phyloP scores from a whole-genome alignment of 2,888 invertebrate species.

The Eupithecia subumbrata region DNA sequence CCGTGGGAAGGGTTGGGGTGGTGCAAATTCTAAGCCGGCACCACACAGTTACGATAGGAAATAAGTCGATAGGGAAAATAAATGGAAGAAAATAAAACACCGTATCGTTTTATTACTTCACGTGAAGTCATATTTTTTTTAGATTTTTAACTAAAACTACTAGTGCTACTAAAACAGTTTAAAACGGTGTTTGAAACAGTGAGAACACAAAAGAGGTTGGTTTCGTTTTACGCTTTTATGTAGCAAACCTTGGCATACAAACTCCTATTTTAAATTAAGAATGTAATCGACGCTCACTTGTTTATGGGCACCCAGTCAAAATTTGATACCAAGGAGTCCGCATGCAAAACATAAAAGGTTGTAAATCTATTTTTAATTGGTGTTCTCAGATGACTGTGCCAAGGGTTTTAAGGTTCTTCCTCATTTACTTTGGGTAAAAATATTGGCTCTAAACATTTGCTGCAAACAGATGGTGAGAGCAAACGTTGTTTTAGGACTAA shows the following conservation, averaged over 20 bases:
- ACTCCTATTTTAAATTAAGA: neutral
- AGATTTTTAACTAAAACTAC: too few relatives aligned
- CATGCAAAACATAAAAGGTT: constrained; percentile 1
- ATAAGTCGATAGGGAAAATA: neutral
- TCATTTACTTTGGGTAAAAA: constrained; percentile 23
- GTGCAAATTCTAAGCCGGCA: too few relatives aligned
- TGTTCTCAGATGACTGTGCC: neutral
- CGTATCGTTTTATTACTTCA: neutral
- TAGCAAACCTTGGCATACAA: neutral
- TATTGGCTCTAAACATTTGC: constrained; percentile 27
- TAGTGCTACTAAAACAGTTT: too few relatives aligned
- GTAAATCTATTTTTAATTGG: constrained; percentile 19
- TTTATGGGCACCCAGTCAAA: neutral
- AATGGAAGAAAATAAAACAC: neutral
- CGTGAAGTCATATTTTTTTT: too few relatives aligned
- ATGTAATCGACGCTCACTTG: constrained; percentile 1
- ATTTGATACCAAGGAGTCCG: neutral
- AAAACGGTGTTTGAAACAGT: neutral
- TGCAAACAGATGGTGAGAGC: constrained; percentile 20
- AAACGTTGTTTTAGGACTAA: constrained; percentile 27
- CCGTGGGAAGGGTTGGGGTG: too few relatives aligned
- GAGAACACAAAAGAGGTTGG: neutral
- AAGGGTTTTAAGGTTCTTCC: constrained; percentile 14
- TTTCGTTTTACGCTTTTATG: neutral
- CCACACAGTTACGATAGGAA: too few relatives aligned